Evolutionary conservation across 2,888 invertebrate genomes (phyloP).

Genomic region (Pseudoips prasinana): DNA sequence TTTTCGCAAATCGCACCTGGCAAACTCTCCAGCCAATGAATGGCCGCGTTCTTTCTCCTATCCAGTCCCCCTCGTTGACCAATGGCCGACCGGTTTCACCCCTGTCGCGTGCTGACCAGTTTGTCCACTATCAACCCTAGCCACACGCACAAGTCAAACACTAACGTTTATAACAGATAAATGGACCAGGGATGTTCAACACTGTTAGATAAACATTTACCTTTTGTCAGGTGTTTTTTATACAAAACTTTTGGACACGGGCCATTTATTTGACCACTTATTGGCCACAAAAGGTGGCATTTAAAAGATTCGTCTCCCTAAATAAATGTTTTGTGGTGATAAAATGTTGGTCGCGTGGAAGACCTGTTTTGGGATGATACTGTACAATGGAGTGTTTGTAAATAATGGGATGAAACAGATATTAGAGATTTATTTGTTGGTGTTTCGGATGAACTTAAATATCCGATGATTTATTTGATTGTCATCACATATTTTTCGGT

Average conservation of each 20-base stretch:
- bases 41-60: conserved; percentile 20
- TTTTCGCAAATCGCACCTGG: conserved; percentile 56
- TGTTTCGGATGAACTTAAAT: conserved; percentile 36
- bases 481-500: conserved; percentile 12
- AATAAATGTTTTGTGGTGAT: conserved; percentile 50
- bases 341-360: conserved; percentile 56
- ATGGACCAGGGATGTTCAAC: conserved; percentile 75
- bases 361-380: conserved; percentile 58
- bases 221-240: conserved; percentile 64
- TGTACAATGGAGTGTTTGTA: conserved; percentile 44
- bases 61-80: conserved; percentile 54
- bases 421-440: conserved; percentile 45
- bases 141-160: conserved; percentile 44
- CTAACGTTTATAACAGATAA: conserved; percentile 54
- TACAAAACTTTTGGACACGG: conserved; percentile 69
- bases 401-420: conserved; percentile 52
- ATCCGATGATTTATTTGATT: conserved; percentile 31
- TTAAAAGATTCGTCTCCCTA: conserved; percentile 72
- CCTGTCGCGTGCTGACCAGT: conserved; percentile 59
- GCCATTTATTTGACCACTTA: conserved; percentile 69
- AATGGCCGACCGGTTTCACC: conserved; percentile 69
- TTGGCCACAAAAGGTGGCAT: conserved; percentile 54
- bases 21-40: conserved; percentile 51
- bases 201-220: conserved; percentile 57
- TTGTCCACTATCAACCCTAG: conserved; percentile 34